Percentiles rank a stretch among this genome's conserved stretches.
Evolutionary conservation across 2,888 invertebrate genomes (phyloP).

Genomic region (Seira musarum): DNA sequence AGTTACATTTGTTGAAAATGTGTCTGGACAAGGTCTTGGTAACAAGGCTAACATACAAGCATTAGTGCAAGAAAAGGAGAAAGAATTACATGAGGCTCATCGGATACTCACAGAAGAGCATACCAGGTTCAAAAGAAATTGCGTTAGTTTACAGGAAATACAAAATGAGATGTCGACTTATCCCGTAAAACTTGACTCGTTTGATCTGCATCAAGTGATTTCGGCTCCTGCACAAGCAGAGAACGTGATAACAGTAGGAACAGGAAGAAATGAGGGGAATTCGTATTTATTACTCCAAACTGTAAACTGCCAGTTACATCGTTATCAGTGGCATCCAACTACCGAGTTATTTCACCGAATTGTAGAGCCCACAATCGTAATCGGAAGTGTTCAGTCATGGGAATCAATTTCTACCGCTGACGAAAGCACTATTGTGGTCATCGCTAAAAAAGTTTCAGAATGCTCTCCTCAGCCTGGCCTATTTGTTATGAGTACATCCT

Average conservation of each 20-base stretch:
- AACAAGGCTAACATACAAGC: slow-evolving; percentile 49
- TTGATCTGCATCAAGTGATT: slow-evolving; percentile 65
- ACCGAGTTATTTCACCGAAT: slow-evolving; percentile 49
- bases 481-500: neutral
- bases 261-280: neutral
- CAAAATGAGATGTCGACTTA: slow-evolving; percentile 28
- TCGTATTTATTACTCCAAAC: slow-evolving; percentile 38
- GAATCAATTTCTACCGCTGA: slow-evolving; percentile 16
- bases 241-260: slow-evolving; percentile 43
- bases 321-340: slow-evolving; percentile 38
- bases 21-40: slow-evolving; percentile 42
- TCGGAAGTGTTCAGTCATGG: slow-evolving; percentile 49
- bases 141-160: slow-evolving; percentile 36
- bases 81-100: slow-evolving; percentile 31
- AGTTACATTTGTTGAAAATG: slow-evolving; percentile 50
- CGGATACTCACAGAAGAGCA: slow-evolving; percentile 37
- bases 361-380: slow-evolving; percentile 1
- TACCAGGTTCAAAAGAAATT: slow-evolving; percentile 30
- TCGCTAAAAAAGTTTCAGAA: slow-evolving; percentile 18
- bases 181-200: slow-evolving; percentile 63
- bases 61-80: slow-evolving; percentile 33
- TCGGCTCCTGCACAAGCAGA: slow-evolving; percentile 21
- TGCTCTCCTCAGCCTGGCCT: slow-evolving; percentile 41
- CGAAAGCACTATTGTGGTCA: slow-evolving; percentile 32
- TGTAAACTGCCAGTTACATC: slow-evolving; percentile 35